Evolutionary conservation across 2,797 vertebrate genomes (phyloP).

Genomic region (Loriculus beryllinus): DNA sequence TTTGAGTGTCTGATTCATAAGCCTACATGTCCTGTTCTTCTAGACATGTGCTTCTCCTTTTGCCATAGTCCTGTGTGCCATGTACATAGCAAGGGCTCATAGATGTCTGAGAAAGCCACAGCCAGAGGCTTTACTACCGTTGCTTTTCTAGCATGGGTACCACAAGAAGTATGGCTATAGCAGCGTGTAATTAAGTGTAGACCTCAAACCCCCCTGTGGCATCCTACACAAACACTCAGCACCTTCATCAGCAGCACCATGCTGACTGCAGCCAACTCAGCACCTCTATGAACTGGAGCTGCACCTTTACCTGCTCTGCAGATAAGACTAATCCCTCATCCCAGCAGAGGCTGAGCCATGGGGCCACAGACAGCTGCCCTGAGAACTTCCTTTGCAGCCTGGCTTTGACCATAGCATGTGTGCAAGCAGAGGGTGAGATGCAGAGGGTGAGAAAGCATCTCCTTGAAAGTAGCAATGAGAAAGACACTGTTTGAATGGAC

Average conservation of each 20-base stretch:
- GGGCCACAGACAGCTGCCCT: background rate
- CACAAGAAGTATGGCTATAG: background rate
- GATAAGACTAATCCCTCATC: background rate
- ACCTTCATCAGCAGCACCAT: background rate
- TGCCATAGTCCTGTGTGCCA: accelerated
- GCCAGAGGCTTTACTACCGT: background rate
- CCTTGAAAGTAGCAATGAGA: background rate
- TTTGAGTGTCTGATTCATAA: background rate
- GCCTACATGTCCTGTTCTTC: background rate
- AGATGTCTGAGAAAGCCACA: background rate
- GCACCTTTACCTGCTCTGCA: background rate
- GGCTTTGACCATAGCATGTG: background rate
- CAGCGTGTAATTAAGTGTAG: accelerated
- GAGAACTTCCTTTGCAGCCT: background rate
- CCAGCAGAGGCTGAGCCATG: background rate
- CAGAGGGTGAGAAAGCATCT: background rate
- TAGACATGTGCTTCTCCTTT: background rate
- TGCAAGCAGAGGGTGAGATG: background rate
- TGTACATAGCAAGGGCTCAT: background rate
- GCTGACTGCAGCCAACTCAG: background rate
- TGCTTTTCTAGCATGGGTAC: background rate
- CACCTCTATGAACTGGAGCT: background rate
- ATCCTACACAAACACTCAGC: background rate
- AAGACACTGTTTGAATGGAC: background rate
- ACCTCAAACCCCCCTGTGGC: background rate